Base-by-base conservation (phyloP, 1,140 invertebrate species). In the Drosophila subobscura region DNA sequence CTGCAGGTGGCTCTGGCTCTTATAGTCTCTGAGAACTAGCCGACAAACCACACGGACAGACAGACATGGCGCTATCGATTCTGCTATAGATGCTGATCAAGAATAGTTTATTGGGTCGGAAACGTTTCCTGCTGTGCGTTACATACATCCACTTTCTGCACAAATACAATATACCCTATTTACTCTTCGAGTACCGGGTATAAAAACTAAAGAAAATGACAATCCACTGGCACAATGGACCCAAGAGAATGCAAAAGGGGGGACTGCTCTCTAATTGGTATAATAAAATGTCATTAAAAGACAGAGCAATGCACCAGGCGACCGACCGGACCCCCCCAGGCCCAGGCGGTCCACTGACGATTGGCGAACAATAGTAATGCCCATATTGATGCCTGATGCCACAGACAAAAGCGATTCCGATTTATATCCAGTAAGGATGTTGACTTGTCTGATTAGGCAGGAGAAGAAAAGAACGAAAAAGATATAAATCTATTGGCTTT, bases 281-380 rank as follows among this genome's bases (percentile, higher is more conserved):
- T 85, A 86, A 85, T 85, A 85, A 86, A 85, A 86, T 86, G 81
- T 77, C 77, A 86, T 86, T 75, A 81, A 77, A 52, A 25, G 61
- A 73, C 60, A 60, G 59, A 79, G 53, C 60, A 63, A 56, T 79
- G 60, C 46, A 59, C 27, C 27, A 20, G 55, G 29, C 51, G 50
- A 20, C 16, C 16, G 16, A 1, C 16, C 16, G 56, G 42, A 33
- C 8, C 25, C 53, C 42, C 47, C 58, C 27, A 29, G 37, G 56
- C n/a, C 46, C 37, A 45, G 55, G 29, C 51, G 50, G 47, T n/a
- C n/a, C 37, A 45, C 51, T 42, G 56, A 59, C 65, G 70, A 72
- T 72, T 58, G 55, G 33, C 49, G 40, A 54, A 71, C 66, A 71
- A 71, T 58, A 46, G 46, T 33, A 58, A 70, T 71, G 29, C 41